Evolutionary conservation across 2,888 invertebrate species (phyloP).

Genomic region (Netelia fuscicornis): DNA sequence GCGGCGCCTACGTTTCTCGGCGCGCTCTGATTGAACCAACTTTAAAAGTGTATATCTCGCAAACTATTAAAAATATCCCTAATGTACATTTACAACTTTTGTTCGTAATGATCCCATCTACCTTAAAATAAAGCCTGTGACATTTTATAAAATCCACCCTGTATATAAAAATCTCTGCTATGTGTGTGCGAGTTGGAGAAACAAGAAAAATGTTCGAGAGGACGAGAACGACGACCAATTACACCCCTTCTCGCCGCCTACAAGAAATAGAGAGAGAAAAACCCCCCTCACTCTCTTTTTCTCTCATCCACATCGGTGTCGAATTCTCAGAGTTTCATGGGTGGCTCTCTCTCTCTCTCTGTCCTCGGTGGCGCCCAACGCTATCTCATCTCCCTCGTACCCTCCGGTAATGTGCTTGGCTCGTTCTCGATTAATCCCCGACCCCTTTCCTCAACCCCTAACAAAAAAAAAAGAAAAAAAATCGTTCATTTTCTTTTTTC

Average conservation of each 20-base stretch:
- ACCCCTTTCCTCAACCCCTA: neutral
- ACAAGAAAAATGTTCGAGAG: constrained; percentile 34
- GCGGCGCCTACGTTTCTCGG: too few species aligned
- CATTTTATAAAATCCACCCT: too few species aligned
- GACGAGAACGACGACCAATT: constrained; percentile 58
- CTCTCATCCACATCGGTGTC: constrained; percentile 67
- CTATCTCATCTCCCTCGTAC: constrained; percentile 71
- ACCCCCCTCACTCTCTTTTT: constrained; percentile 31
- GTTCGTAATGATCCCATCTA: too few species aligned
- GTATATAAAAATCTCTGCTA: neutral
- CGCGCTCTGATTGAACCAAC: too few species aligned
- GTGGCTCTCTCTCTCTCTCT: constrained; percentile 56
- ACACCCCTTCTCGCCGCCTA: constrained; percentile 40
- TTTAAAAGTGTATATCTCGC: too few species aligned
- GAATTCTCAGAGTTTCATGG: constrained; percentile 76
- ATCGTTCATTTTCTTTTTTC: neutral
- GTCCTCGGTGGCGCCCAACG: constrained; percentile 65
- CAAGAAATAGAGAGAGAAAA: too few species aligned
- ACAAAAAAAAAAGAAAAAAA: neutral
- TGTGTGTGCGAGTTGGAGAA: constrained; percentile 40
- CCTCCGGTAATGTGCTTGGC: constrained; percentile 82
- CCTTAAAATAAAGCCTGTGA: too few species aligned
- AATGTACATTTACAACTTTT: too few species aligned
- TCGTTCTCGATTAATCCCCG: constrained; percentile 82
- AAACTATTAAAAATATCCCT: too few species aligned